Conservation (phyloP, 2,888 invertebrate species). For the Lasioglossum villosulum region DNA sequence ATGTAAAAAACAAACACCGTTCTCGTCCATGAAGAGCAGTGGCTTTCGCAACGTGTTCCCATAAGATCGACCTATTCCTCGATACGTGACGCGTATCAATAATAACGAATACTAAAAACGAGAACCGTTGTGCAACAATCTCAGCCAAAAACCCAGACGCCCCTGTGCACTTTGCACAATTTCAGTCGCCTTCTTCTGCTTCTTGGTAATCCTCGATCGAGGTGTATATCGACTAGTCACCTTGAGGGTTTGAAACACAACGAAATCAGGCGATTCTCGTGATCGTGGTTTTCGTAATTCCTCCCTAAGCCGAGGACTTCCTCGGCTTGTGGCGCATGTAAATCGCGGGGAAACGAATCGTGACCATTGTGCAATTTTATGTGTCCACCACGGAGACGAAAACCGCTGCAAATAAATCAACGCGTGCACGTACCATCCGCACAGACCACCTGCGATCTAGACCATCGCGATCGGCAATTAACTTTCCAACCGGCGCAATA, state of each 20-base stretch:
- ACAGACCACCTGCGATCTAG: not conserved
- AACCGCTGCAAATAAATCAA: constrained; percentile 32
- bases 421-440: constrained; percentile 36
- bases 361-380: constrained; percentile 38
- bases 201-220: not conserved
- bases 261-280: not conserved
- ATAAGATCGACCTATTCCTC: not conserved
- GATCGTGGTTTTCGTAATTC: constrained; percentile 34
- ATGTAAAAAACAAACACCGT: not conserved
- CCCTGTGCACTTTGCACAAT: not conserved
- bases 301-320: not conserved
- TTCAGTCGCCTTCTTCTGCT: not conserved
- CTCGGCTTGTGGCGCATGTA: constrained; percentile 17
- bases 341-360: constrained; percentile 21
- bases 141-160: not conserved
- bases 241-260: not conserved
- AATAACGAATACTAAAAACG: not conserved
- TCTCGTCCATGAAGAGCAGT: constrained; percentile 2
- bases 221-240: not conserved
- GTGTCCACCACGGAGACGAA: not conserved
- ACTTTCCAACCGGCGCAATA: constrained; percentile 4
- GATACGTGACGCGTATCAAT: constrained; percentile 46
- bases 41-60: constrained; percentile 32
- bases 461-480: not conserved
- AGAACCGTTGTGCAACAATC: constrained; percentile 2